Evolutionary conservation across 2,113 vertebrate species (phyloP).

Genomic region (Salvelinus namaycush): DNA sequence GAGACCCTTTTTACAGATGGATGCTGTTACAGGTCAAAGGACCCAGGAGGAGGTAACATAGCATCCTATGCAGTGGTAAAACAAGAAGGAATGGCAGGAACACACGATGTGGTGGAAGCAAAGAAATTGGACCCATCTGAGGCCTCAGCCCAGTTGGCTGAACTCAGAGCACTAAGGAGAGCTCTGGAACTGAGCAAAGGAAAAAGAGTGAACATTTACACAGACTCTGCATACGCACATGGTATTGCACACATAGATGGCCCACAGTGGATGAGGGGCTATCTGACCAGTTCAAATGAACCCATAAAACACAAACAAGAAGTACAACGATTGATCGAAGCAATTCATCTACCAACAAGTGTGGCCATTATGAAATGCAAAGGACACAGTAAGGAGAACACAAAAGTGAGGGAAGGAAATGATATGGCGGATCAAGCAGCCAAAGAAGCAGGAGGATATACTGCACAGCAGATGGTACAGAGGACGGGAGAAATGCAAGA

Average conservation of each 20-base stretch:
- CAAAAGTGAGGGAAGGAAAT: neutral
- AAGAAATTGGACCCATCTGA: neutral
- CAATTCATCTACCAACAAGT: neutral
- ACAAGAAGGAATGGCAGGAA: neutral
- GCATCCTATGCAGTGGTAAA: neutral
- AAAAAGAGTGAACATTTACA: neutral
- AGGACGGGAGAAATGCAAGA: neutral
- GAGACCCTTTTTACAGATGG: neutral
- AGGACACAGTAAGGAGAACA: neutral
- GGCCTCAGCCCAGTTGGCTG: neutral
- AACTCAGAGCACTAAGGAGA: neutral
- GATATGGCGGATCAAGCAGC: neutral
- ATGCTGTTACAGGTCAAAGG: neutral
- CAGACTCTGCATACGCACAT: constrained; percentile 11
- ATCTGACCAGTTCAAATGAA: constrained; percentile 8
- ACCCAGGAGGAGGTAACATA: neutral
- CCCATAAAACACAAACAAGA: neutral
- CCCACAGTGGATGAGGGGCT: constrained; percentile 3
- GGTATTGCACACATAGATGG: neutral
- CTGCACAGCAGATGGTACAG: neutral
- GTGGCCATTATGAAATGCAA: constrained; percentile 2
- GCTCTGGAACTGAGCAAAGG: neutral
- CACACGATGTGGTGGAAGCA: neutral
- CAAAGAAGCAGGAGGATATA: neutral
- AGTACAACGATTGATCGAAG: neutral